Conservation (phyloP, 2,888 invertebrate genomes). For the Drosophila prostipennis region DNA sequence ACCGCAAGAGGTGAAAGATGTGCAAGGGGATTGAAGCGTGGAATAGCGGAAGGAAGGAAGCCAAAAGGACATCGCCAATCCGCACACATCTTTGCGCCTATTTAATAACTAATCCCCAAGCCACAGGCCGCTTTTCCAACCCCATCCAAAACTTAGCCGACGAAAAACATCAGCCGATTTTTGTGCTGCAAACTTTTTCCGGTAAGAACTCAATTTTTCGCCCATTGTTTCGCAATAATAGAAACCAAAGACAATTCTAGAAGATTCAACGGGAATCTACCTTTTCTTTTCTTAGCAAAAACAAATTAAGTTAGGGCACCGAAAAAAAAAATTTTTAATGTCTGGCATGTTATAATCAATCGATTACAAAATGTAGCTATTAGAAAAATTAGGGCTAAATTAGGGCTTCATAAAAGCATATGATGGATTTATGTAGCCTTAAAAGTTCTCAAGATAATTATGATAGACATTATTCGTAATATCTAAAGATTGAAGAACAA, state of each 20-base stretch:
- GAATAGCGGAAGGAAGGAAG: conserved; percentile 1
- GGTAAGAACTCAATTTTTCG: conserved; percentile 49
- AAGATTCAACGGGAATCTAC: background rate
- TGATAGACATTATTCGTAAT: too few species aligned
- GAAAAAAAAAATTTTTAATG: background rate
- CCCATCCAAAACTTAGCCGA: background rate
- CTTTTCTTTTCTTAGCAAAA: background rate
- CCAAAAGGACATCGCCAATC: conserved; percentile 5
- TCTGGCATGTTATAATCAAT: background rate
- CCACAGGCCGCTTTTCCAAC: conserved; percentile 17
- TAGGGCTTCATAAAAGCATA: too few species aligned
- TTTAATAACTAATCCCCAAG: conserved; percentile 69
- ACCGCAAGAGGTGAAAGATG: conserved; percentile 22
- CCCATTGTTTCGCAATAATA: conserved; percentile 63
- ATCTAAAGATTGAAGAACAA: too few species aligned
- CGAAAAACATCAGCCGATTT: conserved; percentile 12
- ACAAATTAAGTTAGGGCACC: conserved; percentile 14
- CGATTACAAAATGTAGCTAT: too few species aligned
- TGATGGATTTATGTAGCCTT: too few species aligned
- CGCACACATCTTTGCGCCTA: conserved; percentile 43
- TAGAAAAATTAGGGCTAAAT: too few species aligned
- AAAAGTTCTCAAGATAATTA: too few species aligned
- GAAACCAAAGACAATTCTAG: conserved; percentile 54
- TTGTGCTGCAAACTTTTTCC: conserved; percentile 48
- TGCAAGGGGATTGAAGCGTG: background rate